Base-by-base conservation (phyloP, 2,113 vertebrate species). In the Lipophrys pholis region DNA sequence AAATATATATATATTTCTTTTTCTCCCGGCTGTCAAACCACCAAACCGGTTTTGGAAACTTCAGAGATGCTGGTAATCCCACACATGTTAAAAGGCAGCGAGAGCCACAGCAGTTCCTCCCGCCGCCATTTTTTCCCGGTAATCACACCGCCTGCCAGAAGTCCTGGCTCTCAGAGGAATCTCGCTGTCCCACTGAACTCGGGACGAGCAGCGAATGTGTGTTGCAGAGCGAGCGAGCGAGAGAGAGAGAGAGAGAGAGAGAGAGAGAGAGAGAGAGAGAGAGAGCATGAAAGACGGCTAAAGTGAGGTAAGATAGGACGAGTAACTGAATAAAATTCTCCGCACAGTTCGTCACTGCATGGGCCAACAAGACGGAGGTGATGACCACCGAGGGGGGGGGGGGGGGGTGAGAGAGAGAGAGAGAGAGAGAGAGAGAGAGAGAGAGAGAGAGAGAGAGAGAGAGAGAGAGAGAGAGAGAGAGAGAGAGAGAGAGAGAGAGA, bases 121-220 rank as follows among this genome's bases (percentile, higher is more conserved):
- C 21, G 21, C 68, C 57, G 41, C 21, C 45, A 49, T 65, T 58
- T 52, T 57, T 54, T 62, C 83, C 79, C 78, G 85, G 83, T 80
- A 81, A 73, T 82, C 86, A 55, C 76, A 36, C 61, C 9, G 71
- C 49, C 73, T 49, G 75, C 39, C 79, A 81, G 69, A 66, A 76
- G 72, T 64, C 75, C 76, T 72, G 51, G 53, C 50, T 88, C 88
- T 89, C 88, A 17, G 73, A 86, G 86, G 89, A 88, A 63, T 30
- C 78, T 7, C 38, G 41, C 81, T 90, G 84, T 87, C 88, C 90
- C 75, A 91, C 84, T 91, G 89, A 92, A 89, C 89, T 89, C 74
- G 51, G 57, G 68, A 42, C 57, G 70, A 84, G 75, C 46, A 52
- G 57, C 16, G 76, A 55, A 50, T 64, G 76, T 50, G 70, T 56